Conservation (phyloP, 2,113 vertebrate species). For the Syrmaticus mikado region DNA sequence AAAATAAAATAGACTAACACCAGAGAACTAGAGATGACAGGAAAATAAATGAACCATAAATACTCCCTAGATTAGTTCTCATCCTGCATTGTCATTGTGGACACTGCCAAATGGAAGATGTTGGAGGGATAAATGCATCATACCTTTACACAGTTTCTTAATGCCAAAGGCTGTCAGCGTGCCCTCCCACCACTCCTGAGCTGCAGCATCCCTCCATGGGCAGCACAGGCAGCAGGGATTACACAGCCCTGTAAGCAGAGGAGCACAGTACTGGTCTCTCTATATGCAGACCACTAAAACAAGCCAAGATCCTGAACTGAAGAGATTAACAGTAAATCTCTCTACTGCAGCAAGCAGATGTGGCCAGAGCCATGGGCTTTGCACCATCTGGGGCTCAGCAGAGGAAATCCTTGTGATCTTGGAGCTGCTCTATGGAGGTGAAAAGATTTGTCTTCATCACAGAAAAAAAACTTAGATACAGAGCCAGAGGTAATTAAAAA, state of each 20-base stretch:
- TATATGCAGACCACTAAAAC: background rate
- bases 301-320: background rate
- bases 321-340: background rate
- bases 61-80: background rate
- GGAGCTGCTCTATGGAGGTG: background rate
- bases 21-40: background rate
- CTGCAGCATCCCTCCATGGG: rapidly evolving
- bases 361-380: background rate
- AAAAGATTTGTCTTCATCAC: background rate
- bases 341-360: background rate
- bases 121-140: background rate
- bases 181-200: background rate
- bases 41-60: background rate
- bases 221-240: background rate
- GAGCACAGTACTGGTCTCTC: background rate
- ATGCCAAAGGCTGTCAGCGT: background rate
- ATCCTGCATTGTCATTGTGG: background rate
- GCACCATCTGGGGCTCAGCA: background rate
- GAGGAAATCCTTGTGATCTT: background rate
- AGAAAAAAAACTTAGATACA: background rate
- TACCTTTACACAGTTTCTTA: rapidly evolving
- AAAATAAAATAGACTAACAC: background rate
- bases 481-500: conserved; percentile 2
- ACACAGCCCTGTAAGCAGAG: background rate
- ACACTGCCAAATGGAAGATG: background rate